These are phyloP conservation scores for Datnioides undecimradiatus DNA, from an alignment of 2,113 vertebrate genomes.

Conservation along the genomic window DNA sequence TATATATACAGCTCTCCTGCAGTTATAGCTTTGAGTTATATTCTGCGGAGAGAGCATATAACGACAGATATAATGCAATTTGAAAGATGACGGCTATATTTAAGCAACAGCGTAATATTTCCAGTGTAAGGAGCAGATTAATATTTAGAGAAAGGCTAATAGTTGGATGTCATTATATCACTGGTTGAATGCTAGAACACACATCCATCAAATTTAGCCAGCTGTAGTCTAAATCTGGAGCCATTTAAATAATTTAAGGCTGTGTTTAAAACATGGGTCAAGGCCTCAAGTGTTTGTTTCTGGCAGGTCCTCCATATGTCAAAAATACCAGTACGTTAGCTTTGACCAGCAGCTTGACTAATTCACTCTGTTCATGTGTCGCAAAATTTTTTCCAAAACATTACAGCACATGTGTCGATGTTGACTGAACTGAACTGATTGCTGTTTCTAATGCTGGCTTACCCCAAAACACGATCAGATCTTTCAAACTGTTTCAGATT, in stretches of 20 bases:
- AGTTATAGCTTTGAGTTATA: conserved; percentile 3
- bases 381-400: neutral
- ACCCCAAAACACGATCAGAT: neutral
- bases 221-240: conserved; percentile 48
- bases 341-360: conserved; percentile 5
- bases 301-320: conserved; percentile 18
- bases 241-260: conserved; percentile 46
- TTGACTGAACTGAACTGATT: neutral
- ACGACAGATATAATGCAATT: conserved; percentile 25
- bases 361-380: conserved; percentile 2
- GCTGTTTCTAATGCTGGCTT: neutral
- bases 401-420: neutral
- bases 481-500: neutral
- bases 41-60: neutral
- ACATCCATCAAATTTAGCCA: conserved; percentile 39
- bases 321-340: conserved; percentile 17
- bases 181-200: conserved; percentile 39
- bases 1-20: neutral
- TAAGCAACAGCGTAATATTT: neutral
- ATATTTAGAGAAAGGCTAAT: conserved; percentile 5
- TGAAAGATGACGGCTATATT: conserved; percentile 33
- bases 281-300: conserved; percentile 22
- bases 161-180: neutral
- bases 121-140: neutral
- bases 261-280: conserved; percentile 35